A percentile compares a stretch with the other conserved stretches of the same genome.
These are phyloP conservation scores for Galbula dea DNA, from an alignment of 2,113 vertebrate genomes.

Conservation along the genomic window DNA sequence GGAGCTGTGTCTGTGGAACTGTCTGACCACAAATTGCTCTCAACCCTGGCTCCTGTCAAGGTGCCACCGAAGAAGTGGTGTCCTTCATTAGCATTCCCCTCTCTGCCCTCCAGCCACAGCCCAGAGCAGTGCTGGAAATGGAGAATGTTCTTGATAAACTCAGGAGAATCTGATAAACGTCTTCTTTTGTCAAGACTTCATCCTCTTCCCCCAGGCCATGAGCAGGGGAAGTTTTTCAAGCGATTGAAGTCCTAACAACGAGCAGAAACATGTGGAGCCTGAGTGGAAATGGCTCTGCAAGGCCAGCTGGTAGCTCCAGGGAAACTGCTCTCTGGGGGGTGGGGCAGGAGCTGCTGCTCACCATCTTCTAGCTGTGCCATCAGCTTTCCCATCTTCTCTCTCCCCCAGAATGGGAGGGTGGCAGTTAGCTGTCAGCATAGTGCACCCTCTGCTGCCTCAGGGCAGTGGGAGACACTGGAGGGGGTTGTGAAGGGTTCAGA, in stretches of 20 bases:
- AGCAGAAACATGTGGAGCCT: not conserved
- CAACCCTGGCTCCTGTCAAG: not conserved
- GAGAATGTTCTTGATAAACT: not conserved
- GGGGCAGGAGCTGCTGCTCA: not conserved
- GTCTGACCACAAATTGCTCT: not conserved
- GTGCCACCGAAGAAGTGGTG: not conserved
- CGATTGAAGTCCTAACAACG: not conserved
- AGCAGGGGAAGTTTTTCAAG: not conserved
- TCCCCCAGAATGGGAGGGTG: not conserved
- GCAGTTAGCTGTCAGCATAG: not conserved
- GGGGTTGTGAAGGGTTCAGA: not conserved
- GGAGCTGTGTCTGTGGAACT: not conserved
- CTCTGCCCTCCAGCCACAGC: not conserved
- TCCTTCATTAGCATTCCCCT: not conserved
- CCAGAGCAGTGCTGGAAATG: not conserved
- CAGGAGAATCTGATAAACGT: not conserved
- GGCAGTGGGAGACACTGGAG: rapidly evolving
- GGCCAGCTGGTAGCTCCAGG: not conserved
- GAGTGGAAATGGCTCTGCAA: not conserved
- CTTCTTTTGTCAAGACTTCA: not conserved
- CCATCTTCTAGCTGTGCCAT: not conserved
- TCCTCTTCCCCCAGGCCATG: not conserved
- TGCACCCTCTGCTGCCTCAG: not conserved
- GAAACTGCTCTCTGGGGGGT: not conserved
- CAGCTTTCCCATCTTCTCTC: not conserved